Evolutionary conservation across 2,888 invertebrate species (phyloP), one percentile per base, ranked within the genome.

Genomic region (Chloroclysta siterata): DNA sequence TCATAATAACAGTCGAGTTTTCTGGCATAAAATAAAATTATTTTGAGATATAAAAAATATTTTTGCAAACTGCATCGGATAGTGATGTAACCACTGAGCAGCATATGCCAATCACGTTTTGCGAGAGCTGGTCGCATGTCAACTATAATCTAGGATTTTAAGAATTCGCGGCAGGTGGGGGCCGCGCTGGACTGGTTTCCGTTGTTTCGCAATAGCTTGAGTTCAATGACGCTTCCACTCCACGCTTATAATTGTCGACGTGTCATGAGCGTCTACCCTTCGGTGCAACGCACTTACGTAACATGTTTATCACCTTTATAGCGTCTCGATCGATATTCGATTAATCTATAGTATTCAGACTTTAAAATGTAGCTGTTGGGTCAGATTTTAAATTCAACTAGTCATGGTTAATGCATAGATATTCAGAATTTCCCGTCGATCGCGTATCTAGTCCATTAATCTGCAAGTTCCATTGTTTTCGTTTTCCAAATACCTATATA

Each of bases 191-290:
- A 89, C 91, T 89, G 88, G 91, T 91, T 92, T 93, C 92, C 92
- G 92, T 91, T 93, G 91, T 92, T 92, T 93, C 90, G 91, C 92
- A 91, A 93, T 90, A 89, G 87, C 85, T 78, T 78, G 88, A 84
- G 92, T 90, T 93, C 92, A 93, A 85, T 90, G 91, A 90, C 92
- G 90, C 88, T 87, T 86, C 89, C 88, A 85, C 87, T 85, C 77
- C 76, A 77, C 81, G 82, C 82, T 86, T 86, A 87, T 89, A 88
- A 90, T 91, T 88, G 89, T 81, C 81, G 80, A 82, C 88, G 83
- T 89, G 89, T 88, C 88, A 87, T 82, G 83, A 80, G 78, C 80
- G 76, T 78, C 82, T 78, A 81, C 86, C 85, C 84, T 87, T 85
- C 84, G 84, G 81, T 84, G 53, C 62, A 52, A 44, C 44, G 51